Conservation (phyloP, 2,888 invertebrate species). For the Drosophila monieri region DNA sequence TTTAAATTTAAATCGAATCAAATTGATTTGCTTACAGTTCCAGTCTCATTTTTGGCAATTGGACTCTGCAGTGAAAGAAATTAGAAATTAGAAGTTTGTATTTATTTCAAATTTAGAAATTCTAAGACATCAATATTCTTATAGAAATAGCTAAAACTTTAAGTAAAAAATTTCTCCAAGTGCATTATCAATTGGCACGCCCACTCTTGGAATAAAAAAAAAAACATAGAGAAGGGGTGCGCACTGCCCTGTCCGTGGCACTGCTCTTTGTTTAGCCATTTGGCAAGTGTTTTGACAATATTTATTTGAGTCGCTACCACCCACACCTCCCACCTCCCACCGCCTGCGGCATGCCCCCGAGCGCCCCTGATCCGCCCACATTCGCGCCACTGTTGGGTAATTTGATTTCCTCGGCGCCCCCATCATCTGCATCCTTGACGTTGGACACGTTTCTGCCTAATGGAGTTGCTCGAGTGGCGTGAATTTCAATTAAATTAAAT, state of each 20-base stretch:
- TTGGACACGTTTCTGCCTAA: conserved; percentile 82
- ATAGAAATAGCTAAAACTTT: too few relatives aligned
- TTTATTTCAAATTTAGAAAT: too few relatives aligned
- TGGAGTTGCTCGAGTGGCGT: conserved; percentile 83
- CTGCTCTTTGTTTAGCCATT: conserved; percentile 74
- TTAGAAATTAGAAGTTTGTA: too few relatives aligned
- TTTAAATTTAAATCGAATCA: conserved; percentile 83
- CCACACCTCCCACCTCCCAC: conserved; percentile 11
- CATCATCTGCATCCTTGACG: conserved; percentile 50
- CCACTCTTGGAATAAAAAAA: conserved; percentile 38
- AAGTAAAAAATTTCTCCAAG: conserved; percentile 18
- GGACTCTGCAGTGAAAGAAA: conserved; percentile 19
- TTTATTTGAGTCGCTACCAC: conserved; percentile 65
- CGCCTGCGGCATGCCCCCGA: not conserved
- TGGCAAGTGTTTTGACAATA: conserved; percentile 83
- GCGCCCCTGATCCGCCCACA: not conserved
- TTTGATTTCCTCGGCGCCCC: conserved; percentile 72
- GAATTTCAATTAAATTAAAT: conserved; percentile 82
- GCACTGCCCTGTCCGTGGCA: conserved; percentile 20
- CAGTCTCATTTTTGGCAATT: conserved; percentile 25
- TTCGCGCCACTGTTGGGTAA: conserved; percentile 53
- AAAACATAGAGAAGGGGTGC: conserved; percentile 23
- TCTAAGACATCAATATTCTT: too few relatives aligned
- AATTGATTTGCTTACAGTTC: conserved; percentile 81
- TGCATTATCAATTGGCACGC: conserved; percentile 67